Percentiles rank a stretch among this genome's conserved stretches.
Evolutionary conservation across 1,140 invertebrate species (phyloP).

Genomic region (Eciton burchellii): DNA sequence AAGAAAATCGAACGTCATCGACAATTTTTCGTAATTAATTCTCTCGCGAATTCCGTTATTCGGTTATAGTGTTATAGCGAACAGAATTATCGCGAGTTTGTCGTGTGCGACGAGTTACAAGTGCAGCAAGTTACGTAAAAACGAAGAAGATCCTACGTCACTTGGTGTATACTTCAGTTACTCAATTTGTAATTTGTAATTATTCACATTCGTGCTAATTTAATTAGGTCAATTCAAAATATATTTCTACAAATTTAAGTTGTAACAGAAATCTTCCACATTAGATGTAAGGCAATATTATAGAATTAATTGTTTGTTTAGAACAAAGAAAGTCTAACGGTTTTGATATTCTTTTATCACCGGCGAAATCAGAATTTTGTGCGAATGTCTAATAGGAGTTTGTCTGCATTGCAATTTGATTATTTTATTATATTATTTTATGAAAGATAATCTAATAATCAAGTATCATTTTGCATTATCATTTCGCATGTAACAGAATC

Average conservation of each 20-base stretch:
- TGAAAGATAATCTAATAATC: slow-evolving; percentile 21
- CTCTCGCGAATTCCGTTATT: slow-evolving; percentile 16
- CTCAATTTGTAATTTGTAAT: slow-evolving; percentile 23
- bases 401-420: slow-evolving; percentile 24
- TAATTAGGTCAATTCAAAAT: slow-evolving; percentile 20
- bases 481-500: not conserved
- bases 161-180: slow-evolving; percentile 45
- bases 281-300: slow-evolving; percentile 67
- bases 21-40: slow-evolving; percentile 41
- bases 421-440: not conserved
- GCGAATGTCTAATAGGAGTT: slow-evolving; percentile 20
- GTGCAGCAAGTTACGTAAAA: not conserved
- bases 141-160: slow-evolving; percentile 36
- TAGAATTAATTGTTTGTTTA: slow-evolving; percentile 63
- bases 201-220: slow-evolving; percentile 21
- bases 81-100: slow-evolving; percentile 11
- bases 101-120: not conserved
- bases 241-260: slow-evolving; percentile 39
- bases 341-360: slow-evolving; percentile 50
- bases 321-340: not conserved
- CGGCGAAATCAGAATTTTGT: slow-evolving; percentile 6
- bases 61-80: slow-evolving; percentile 6
- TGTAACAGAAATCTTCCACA: slow-evolving; percentile 65
- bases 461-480: slow-evolving; percentile 8
- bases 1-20: not conserved